Evolutionary conservation across 1,140 invertebrate species (phyloP).

Genomic region (Dermatophagoides farinae): DNA sequence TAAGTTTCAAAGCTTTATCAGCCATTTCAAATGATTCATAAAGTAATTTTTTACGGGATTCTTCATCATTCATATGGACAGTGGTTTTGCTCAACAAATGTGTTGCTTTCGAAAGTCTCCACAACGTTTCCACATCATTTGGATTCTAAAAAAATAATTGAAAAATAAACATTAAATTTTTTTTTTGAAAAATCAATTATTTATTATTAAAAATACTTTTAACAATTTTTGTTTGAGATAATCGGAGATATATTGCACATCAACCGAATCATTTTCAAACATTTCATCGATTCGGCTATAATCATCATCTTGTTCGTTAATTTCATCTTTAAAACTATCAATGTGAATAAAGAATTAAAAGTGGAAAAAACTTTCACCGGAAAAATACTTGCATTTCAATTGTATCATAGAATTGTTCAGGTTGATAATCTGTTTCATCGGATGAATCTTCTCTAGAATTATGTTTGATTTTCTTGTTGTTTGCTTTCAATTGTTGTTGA

Average conservation of each 20-base stretch:
- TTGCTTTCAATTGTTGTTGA: neutral
- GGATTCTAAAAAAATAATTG: conserved; percentile 8
- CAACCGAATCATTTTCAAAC: neutral
- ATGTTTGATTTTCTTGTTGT: too few species aligned
- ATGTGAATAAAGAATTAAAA: too few species aligned
- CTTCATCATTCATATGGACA: conserved; percentile 22
- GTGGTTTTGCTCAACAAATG: conserved; percentile 31
- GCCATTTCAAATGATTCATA: conserved; percentile 39
- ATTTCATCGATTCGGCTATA: neutral
- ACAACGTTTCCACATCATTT: conserved; percentile 32
- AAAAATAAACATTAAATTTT: neutral
- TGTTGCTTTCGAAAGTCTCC: conserved; percentile 44
- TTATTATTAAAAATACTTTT: neutral
- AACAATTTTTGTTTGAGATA: neutral
- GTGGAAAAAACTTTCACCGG: neutral
- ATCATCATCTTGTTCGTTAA: too few species aligned
- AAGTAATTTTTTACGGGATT: conserved; percentile 33
- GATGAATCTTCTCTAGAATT: neutral
- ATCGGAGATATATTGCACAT: neutral
- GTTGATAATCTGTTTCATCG: neutral
- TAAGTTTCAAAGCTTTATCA: conserved; percentile 33
- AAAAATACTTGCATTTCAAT: neutral
- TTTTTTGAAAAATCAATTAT: too few species aligned
- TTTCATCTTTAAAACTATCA: too few species aligned
- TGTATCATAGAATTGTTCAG: neutral